Conservation (phyloP, 2,113 vertebrate species). For the Urocolius indicus region DNA sequence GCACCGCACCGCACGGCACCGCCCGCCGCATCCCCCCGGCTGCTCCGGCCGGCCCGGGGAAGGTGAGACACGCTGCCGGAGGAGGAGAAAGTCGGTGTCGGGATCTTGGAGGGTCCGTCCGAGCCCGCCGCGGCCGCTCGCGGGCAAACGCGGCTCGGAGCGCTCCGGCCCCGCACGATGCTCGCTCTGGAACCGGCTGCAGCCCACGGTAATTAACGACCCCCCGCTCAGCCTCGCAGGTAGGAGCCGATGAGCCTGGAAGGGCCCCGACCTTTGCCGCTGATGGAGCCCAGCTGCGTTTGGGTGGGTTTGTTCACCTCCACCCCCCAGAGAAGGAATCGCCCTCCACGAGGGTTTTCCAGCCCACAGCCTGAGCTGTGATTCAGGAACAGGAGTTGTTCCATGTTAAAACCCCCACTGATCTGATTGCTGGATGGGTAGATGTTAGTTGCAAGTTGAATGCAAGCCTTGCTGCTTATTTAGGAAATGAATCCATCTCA, state of each 20-base stretch:
- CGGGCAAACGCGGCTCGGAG: rapidly evolving
- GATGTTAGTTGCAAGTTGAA: background rate
- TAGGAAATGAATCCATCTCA: background rate
- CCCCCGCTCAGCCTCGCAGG: background rate
- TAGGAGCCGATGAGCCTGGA: background rate
- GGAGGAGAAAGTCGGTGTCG: background rate
- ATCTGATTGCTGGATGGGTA: rapidly evolving
- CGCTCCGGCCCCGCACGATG: rapidly evolving
- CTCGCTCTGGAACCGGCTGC: background rate
- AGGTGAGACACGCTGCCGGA: too few relatives aligned
- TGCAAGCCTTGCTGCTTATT: background rate
- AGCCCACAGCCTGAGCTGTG: background rate
- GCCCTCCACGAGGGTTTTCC: background rate
- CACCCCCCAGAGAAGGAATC: background rate
- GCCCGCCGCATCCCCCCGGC: too few relatives aligned
- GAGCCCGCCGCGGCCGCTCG: background rate
- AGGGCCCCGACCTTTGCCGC: background rate
- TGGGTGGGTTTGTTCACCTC: background rate
- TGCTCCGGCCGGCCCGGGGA: too few relatives aligned
- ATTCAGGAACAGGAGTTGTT: background rate
- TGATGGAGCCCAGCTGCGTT: background rate
- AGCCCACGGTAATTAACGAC: too few relatives aligned
- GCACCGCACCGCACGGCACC: too few relatives aligned
- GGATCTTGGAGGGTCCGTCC: too few relatives aligned
- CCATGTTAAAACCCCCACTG: background rate